Base-by-base conservation (phyloP, 2,113 vertebrate species). In the Epinephelus fuscoguttatus region DNA sequence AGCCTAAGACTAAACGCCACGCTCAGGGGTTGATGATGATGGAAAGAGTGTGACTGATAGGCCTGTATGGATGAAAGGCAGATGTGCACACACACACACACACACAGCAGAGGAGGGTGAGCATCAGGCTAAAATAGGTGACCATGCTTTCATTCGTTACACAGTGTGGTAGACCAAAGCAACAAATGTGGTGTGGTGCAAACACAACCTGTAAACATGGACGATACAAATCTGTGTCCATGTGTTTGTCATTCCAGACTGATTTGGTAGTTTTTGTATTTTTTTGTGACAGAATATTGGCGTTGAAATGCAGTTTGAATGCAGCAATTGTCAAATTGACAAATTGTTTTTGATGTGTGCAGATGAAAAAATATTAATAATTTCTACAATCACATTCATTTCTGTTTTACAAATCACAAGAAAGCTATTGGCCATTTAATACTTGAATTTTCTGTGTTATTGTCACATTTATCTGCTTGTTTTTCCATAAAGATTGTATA, bases 1-100 rank as follows among this genome's bases (percentile, higher is more conserved):
- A 88, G 76, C 64, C 25, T 60, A 53, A 86, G 77, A 89, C 80
- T 84, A 18, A 55, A 69, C 53, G 45, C 30, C 42, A 77, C 6
- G 78, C 49, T 90, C 62, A 84, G 56, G 30, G 75, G 74, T 60
- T 70, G 80, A 92, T 70, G 85, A 72, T 81, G 88, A 86, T 73
- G 79, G 70, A 76, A 64, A 68, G 53, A 76, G 67, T 78, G 82
- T 84, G 89, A 89, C 80, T 71, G 78, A 84, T 79, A 47, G 68
- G 78, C 81, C 64, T 40, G 78, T 8, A 17, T 50, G 60, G 84
- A 84, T 62, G 69, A 56, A 56, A 49, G 63, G 73, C 67, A 75
- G 45, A 85, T 76, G 67, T 49, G 69, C 70, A 60, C 83, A 40
- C 40, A 56, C 56, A 78, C 66, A 72, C 70, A 60, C 83, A 40